Conservation (phyloP, 2,888 invertebrate genomes). For the Drosophila nr. perissopoda region DNA sequence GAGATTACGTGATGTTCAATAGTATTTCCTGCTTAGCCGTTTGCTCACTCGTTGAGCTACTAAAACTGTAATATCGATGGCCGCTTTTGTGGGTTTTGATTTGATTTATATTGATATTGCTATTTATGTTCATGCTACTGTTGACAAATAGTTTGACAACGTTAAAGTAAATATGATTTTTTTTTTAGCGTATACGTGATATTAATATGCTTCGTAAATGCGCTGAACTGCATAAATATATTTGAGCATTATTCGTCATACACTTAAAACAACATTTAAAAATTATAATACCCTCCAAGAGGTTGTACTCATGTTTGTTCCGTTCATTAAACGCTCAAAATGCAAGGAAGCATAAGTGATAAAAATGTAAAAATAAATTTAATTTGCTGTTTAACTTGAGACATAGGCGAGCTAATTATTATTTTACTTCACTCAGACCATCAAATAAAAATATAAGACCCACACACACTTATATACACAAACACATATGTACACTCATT, state of each 20-base stretch:
- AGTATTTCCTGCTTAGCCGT: conserved; percentile 71
- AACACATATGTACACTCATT: conserved; percentile 3
- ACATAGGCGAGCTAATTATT: conserved; percentile 57
- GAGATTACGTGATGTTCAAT: conserved; percentile 74
- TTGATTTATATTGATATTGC: conserved; percentile 73
- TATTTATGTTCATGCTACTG: conserved; percentile 42
- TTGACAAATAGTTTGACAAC: conserved; percentile 63
- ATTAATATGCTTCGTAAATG: neutral
- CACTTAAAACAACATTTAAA: neutral
- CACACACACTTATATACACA: conserved; percentile 11
- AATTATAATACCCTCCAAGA: neutral
- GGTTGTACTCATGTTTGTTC: neutral
- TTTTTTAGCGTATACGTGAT: neutral
- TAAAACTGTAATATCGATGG: conserved; percentile 43
- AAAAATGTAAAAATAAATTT: conserved; percentile 40
- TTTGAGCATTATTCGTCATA: no score
- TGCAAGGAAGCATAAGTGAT: conserved; percentile 20
- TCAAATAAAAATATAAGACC: conserved; percentile 49
- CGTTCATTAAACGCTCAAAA: conserved; percentile 16
- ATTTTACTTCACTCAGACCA: conserved; percentile 30
- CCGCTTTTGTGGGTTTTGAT: conserved; percentile 51
- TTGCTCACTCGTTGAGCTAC: conserved; percentile 43
- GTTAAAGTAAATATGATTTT: conserved; percentile 15
- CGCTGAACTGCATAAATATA: neutral
- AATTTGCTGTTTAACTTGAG: conserved; percentile 39